A percentile compares a stretch with the other conserved stretches of the same genome.
These are phyloP conservation scores for Penaeus monodon DNA, from an alignment of 2,888 invertebrate genomes.

Conservation along the genomic window DNA sequence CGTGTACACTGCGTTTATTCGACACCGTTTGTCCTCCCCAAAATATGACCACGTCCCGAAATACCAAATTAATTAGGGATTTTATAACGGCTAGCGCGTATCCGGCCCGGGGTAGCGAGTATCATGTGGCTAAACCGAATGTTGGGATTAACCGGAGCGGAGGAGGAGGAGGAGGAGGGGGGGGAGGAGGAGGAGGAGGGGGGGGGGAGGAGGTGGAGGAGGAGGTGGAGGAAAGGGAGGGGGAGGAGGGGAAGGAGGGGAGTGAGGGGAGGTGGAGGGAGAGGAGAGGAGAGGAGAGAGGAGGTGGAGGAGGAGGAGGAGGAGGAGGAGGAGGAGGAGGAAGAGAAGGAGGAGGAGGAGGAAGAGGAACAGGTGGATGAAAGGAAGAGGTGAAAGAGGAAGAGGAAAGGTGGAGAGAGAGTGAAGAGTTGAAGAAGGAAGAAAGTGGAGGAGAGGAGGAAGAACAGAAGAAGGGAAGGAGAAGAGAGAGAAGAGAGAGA, in stretches of 20 bases:
- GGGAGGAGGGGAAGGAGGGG: conserved; percentile 1
- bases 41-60: conserved; percentile 42
- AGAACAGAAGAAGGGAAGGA: not conserved
- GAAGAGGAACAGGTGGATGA: conserved; percentile 4
- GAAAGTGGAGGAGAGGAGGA: not conserved
- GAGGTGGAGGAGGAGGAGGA: not conserved
- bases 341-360: not conserved
- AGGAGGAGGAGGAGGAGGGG: not conserved
- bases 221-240: not conserved
- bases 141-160: conserved; percentile 1
- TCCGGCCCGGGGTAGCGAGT: not conserved
- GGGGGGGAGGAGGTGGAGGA: not conserved
- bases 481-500: too few species aligned
- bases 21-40: conserved; percentile 37
- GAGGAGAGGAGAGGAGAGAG: not conserved
- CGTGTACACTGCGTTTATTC: conserved; percentile 41
- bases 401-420: not conserved
- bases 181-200: not conserved
- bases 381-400: not conserved
- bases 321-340: not conserved
- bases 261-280: not conserved
- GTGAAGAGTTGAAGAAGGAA: too few species aligned
- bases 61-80: conserved; percentile 51
- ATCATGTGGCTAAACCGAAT: not conserved
- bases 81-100: not conserved